phyloP scores from a whole-genome alignment of 92 coral and sea anemone species.

The Siderastrea radians region DNA sequence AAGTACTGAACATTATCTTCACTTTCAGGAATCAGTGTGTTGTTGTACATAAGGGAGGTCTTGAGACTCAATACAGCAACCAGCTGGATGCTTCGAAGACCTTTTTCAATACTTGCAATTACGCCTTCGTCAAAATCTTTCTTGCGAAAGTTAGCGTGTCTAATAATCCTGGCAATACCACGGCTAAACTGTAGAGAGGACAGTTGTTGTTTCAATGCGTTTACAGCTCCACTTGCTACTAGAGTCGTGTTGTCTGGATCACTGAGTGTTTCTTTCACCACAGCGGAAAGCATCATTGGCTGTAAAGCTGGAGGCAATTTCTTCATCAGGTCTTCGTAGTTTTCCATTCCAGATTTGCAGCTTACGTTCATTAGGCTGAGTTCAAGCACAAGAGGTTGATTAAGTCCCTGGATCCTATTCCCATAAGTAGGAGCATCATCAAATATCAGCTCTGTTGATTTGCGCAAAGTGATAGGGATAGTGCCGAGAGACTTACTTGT shows the following conservation, averaged over 20 bases:
- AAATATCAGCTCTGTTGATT: conserved; percentile 59
- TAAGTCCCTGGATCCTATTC: conserved; percentile 39
- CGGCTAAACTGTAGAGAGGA: conserved; percentile 56
- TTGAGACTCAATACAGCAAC: conserved; percentile 4
- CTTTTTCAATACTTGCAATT: neutral
- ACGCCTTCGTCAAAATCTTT: conserved; percentile 26
- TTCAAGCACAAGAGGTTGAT: conserved; percentile 31
- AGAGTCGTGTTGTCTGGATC: neutral
- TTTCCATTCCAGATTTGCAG: conserved; percentile 7
- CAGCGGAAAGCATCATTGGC: conserved; percentile 63
- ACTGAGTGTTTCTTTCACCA: conserved; percentile 48
- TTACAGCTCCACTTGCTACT: neutral
- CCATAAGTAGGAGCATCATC: conserved; percentile 69
- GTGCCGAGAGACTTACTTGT: neutral
- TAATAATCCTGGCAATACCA: conserved; percentile 67
- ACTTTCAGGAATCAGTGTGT: conserved; percentile 46
- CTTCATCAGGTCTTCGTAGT: conserved; percentile 45
- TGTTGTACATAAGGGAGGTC: conserved; percentile 47
- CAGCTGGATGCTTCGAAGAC: conserved; percentile 53
- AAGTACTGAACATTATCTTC: conserved; percentile 56
- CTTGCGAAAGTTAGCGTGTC: conserved; percentile 40
- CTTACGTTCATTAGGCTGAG: neutral
- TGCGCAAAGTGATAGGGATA: conserved; percentile 31
- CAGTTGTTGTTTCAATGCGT: conserved; percentile 29
- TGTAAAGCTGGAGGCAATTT: conserved; percentile 55